Conservation (phyloP, 2,888 invertebrate genomes). For the Euplagia quadripunctaria region DNA sequence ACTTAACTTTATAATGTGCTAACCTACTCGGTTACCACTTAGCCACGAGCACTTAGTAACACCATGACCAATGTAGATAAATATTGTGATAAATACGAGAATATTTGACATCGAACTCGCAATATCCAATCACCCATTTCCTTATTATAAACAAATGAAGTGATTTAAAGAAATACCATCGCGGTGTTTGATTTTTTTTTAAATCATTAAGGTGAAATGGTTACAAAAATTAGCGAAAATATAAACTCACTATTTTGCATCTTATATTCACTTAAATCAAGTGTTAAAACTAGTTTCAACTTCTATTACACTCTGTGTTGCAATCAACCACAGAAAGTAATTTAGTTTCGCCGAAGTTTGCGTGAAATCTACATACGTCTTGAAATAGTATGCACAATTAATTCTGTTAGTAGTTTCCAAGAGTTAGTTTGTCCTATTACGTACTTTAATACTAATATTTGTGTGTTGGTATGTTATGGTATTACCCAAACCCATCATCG, state of each 20-base stretch:
- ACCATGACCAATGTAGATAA: neutral
- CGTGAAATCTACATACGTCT: conserved; percentile 17
- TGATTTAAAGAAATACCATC: neutral
- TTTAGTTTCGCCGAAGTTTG: conserved; percentile 21
- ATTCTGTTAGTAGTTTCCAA: neutral
- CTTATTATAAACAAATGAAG: neutral
- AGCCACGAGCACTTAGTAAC: too few relatives aligned
- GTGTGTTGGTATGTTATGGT: too few relatives aligned
- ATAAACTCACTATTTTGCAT: neutral
- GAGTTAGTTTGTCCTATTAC: neutral
- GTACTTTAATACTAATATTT: too few relatives aligned
- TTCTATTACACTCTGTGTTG: neutral
- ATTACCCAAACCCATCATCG: too few relatives aligned
- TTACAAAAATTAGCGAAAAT: neutral
- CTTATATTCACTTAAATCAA: neutral
- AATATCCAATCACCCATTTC: neutral
- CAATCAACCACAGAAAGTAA: conserved; percentile 11
- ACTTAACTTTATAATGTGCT: too few relatives aligned
- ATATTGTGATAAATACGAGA: neutral
- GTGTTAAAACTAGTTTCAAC: conserved; percentile 2
- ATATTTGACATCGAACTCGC: neutral
- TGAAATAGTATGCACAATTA: neutral
- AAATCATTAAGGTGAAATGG: neutral
- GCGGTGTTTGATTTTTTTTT: neutral
- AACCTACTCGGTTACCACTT: too few relatives aligned